Evolutionary conservation across 2,797 vertebrate species (phyloP).

Genomic region (Enteromius thamalakanensis): DNA sequence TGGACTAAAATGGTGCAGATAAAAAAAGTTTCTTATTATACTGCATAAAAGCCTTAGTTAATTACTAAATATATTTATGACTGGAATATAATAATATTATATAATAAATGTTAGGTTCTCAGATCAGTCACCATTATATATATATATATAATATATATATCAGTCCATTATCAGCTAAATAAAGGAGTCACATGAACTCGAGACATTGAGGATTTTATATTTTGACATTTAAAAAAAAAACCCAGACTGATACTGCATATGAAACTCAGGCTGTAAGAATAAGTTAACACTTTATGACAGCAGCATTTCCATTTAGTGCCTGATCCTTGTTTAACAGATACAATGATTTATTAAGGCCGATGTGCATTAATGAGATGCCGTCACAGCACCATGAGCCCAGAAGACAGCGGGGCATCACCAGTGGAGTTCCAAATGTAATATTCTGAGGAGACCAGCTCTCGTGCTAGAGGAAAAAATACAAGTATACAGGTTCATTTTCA

Average conservation of each 20-base stretch:
- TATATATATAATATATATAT: background rate
- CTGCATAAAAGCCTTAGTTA: background rate
- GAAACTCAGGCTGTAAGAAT: background rate
- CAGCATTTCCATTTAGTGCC: background rate
- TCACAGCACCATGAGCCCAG: conserved; percentile 74
- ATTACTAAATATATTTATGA: background rate
- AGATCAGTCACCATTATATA: background rate
- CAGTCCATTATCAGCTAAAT: background rate
- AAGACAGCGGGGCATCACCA: conserved; percentile 83
- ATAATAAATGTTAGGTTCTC: background rate
- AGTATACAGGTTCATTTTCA: background rate
- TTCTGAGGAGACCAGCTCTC: conserved; percentile 89
- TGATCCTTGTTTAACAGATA: background rate
- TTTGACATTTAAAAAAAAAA: background rate
- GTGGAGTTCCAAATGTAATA: conserved; percentile 98
- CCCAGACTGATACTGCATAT: background rate
- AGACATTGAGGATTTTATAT: conserved; percentile 6
- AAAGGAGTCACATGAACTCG: background rate
- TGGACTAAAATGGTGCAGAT: background rate
- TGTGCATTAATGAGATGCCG: background rate
- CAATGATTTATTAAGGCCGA: conserved; percentile 9
- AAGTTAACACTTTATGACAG: conserved; percentile 3
- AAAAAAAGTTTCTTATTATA: background rate
- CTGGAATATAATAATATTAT: background rate
- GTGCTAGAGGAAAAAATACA: conserved; percentile 74